Percentiles rank a stretch among this genome's conserved stretches.
phyloP scores from a whole-genome alignment of 2,113 vertebrate species.

The Vidua macroura region DNA sequence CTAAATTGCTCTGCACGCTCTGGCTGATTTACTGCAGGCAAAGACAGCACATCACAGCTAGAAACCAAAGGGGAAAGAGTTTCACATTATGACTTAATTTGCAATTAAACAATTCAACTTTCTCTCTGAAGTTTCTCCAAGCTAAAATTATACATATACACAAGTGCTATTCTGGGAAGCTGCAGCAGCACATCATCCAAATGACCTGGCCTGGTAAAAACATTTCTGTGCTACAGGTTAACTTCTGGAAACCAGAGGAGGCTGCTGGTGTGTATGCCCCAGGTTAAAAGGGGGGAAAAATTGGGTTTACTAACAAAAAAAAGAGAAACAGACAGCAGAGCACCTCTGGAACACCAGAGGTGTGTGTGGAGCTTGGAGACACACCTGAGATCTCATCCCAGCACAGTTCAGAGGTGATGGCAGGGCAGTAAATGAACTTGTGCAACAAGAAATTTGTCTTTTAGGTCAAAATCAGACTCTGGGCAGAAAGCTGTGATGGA shows the following conservation, averaged over 20 bases:
- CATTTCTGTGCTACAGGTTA: rapidly evolving
- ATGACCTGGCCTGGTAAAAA: neutral
- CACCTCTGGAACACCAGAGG: neutral
- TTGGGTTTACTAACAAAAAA: neutral
- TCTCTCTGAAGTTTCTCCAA: conserved; percentile 38
- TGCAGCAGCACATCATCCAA: neutral
- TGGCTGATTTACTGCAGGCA: conserved; percentile 54
- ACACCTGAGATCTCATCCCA: neutral
- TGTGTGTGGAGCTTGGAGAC: neutral
- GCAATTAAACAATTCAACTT: conserved; percentile 41
- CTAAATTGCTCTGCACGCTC: conserved; percentile 38
- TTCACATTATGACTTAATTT: conserved; percentile 29
- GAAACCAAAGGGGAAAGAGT: neutral
- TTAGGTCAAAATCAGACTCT: neutral
- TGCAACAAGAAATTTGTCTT: neutral
- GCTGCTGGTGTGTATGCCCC: neutral
- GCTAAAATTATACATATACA: neutral
- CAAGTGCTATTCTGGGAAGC: neutral
- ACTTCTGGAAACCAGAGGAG: neutral
- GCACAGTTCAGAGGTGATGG: neutral
- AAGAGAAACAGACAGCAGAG: neutral
- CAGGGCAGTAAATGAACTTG: neutral
- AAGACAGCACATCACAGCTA: conserved; percentile 15
- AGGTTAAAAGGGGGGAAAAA: neutral
- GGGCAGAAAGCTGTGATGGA: neutral